A percentile compares a stretch with the other conserved stretches of the same genome.
These are phyloP conservation scores for Maconellicoccus hirsutus DNA, from an alignment of 1,140 invertebrate species.

Conservation along the genomic window DNA sequence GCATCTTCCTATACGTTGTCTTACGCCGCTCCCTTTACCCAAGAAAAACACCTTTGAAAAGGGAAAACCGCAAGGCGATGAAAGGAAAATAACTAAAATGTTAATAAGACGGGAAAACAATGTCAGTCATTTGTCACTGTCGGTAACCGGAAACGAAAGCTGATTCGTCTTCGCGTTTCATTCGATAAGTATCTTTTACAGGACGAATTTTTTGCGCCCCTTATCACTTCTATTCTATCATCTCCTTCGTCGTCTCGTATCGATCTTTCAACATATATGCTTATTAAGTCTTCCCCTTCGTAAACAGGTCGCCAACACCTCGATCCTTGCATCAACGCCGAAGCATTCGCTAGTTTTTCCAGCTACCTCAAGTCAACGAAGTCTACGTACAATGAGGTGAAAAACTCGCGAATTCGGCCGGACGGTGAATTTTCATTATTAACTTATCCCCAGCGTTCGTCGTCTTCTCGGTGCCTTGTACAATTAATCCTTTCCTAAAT, in stretches of 20 bases:
- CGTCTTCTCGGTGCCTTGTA: neutral
- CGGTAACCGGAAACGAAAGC: conserved; percentile 11
- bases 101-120: conserved; percentile 18
- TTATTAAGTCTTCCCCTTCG: no score
- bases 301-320: no score
- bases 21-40: no score
- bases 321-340: no score
- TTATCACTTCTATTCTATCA: no score
- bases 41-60: neutral
- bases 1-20: no score
- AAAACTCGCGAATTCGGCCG: no score
- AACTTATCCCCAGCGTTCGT: neutral
- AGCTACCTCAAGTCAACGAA: no score
- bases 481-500: neutral
- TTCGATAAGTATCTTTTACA: conserved; percentile 16
- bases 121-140: conserved; percentile 20
- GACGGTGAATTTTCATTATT: neutral
- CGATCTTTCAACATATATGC: no score
- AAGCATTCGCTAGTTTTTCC: no score
- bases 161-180: conserved; percentile 13
- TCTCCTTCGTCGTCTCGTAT: no score
- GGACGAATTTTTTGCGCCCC: neutral
- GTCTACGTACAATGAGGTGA: no score
- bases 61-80: conserved; percentile 10
- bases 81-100: conserved; percentile 18